A percentile compares a stretch with the other conserved stretches of the same genome.
Conservation (phyloP, 2,888 invertebrate species). For the Rhogogaster chlorosoma region DNA sequence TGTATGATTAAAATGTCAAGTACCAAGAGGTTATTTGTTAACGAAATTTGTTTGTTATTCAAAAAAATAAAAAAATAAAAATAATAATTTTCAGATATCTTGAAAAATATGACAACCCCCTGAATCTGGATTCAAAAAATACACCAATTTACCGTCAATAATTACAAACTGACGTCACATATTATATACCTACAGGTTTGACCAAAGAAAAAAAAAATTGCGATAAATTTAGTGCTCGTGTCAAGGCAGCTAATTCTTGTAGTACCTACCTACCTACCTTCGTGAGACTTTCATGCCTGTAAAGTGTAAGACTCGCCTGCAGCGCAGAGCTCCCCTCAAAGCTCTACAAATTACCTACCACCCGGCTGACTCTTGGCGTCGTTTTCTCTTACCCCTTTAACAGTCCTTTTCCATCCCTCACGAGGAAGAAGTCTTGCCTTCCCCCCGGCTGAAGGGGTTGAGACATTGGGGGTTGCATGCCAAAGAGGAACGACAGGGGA, state of each 20-base stretch:
- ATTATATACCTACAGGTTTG: no score
- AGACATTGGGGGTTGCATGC: constrained; percentile 34
- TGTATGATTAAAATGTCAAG: constrained; percentile 1
- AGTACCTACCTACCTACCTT: not conserved
- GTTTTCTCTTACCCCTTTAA: constrained; percentile 18
- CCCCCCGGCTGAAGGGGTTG: constrained; percentile 58
- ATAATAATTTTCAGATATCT: not conserved
- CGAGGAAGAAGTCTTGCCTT: constrained; percentile 4
- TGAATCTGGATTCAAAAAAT: not conserved
- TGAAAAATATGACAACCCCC: not conserved
- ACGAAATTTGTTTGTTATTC: not conserved
- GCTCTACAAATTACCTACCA: constrained; percentile 72
- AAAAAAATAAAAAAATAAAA: not conserved
- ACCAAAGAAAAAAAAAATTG: not conserved
- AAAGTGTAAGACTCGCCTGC: constrained; percentile 53
- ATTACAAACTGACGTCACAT: not conserved
- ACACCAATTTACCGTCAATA: not conserved
- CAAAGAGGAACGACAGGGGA: constrained; percentile 51
- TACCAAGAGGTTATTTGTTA: not conserved
- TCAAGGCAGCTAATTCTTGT: constrained; percentile 70
- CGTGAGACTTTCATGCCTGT: constrained; percentile 8
- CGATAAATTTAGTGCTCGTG: constrained; percentile 29
- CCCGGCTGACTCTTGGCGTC: not conserved
- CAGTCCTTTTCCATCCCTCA: not conserved
- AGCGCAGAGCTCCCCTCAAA: constrained; percentile 67